phyloP scores from a whole-genome alignment of 2,888 invertebrate species.

The Argyresthia goedartella region DNA sequence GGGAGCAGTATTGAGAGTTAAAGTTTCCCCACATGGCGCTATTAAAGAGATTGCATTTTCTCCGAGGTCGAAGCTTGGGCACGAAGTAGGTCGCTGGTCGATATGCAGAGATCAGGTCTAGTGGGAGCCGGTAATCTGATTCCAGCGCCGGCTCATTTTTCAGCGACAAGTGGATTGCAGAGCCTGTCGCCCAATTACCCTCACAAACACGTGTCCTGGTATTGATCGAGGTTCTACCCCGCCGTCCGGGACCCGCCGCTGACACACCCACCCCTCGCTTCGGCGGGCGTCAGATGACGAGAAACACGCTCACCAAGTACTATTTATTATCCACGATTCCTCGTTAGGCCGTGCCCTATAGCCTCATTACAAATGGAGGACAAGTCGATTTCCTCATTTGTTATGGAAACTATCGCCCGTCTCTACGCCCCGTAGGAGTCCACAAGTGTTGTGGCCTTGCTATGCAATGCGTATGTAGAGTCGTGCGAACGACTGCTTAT shows the following conservation, averaged over 20 bases:
- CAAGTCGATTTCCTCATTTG: no score
- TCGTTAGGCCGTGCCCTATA: neutral
- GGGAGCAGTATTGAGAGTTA: neutral
- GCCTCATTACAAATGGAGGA: no score
- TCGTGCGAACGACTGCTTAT: conserved; percentile 62
- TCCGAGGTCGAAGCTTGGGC: no score
- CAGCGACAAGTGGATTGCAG: conserved; percentile 5
- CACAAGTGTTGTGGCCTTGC: neutral
- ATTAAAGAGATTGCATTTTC: no score
- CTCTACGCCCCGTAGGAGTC: neutral
- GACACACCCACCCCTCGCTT: conserved; percentile 4
- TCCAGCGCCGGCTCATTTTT: no score
- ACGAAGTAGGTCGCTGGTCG: no score
- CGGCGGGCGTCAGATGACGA: conserved; percentile 13
- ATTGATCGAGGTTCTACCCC: conserved; percentile 25
- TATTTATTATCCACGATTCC: conserved; percentile 9
- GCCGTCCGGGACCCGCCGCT: neutral
- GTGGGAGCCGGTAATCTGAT: no score
- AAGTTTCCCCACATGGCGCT: no score
- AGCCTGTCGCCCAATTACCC: conserved; percentile 22
- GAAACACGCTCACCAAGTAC: conserved; percentile 6
- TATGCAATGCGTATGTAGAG: no score
- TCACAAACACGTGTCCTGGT: conserved; percentile 20
- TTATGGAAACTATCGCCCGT: no score
- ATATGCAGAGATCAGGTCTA: no score